phyloP scores from a whole-genome alignment of 2,113 vertebrate species.

The Zootoca vivipara region DNA sequence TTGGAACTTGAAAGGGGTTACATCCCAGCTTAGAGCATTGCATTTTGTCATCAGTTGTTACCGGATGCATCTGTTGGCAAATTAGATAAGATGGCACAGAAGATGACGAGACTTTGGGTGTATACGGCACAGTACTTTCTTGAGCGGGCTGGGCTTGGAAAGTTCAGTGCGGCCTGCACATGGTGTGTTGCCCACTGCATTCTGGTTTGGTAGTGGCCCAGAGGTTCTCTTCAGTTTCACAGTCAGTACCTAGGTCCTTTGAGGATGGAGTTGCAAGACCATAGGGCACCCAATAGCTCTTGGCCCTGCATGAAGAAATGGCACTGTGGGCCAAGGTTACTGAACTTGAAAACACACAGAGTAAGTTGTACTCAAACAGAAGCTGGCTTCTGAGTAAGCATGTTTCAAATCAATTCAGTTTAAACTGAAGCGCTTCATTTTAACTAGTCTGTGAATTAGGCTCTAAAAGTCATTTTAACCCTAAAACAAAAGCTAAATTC shows the following conservation, averaged over 20 bases:
- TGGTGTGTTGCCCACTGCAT: not conserved
- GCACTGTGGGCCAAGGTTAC: not conserved
- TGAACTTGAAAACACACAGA: not conserved
- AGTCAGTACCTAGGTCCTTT: not conserved
- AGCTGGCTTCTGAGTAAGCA: not conserved
- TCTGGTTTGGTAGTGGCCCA: not conserved
- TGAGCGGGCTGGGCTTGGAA: not conserved
- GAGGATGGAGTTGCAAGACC: not conserved
- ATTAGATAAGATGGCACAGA: not conserved
- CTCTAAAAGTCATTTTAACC: not conserved
- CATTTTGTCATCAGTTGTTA: not conserved
- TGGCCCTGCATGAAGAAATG: not conserved
- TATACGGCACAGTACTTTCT: not conserved
- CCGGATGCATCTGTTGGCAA: not conserved
- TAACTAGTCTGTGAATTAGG: not conserved
- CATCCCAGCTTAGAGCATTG: not conserved
- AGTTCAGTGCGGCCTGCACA: not conserved
- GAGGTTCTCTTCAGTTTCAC: not conserved
- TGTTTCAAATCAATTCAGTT: not conserved
- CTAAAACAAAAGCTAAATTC: not conserved
- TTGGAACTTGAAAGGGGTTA: not conserved
- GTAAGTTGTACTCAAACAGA: not conserved
- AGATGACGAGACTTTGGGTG: not conserved
- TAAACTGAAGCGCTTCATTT: not conserved
- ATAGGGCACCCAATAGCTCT: not conserved